A percentile compares a stretch with the other conserved stretches of the same genome.
These are phyloP conservation scores for Coturnix japonica DNA, from an alignment of 2,113 vertebrate genomes.

Conservation along the genomic window DNA sequence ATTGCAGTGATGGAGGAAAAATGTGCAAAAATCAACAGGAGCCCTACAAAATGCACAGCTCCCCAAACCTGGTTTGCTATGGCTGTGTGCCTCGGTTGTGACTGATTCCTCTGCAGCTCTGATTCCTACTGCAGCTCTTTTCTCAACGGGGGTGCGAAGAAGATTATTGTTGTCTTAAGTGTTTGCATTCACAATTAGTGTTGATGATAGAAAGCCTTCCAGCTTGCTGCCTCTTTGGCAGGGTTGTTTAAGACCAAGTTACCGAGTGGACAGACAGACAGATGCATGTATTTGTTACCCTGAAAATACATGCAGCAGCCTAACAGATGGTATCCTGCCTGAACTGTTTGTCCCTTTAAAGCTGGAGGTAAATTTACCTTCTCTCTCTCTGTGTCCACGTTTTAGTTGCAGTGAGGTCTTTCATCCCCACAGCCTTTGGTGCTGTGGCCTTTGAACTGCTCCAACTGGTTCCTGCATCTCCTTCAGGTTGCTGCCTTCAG, in stretches of 20 bases:
- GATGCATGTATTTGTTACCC: fast-evolving
- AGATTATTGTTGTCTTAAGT: fast-evolving
- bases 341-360: neutral
- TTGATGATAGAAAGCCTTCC: neutral
- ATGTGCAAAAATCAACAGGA: neutral
- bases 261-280: neutral
- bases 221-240: neutral
- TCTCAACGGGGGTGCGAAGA: fast-evolving
- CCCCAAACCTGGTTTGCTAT: neutral
- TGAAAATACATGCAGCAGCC: neutral
- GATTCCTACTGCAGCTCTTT: neutral
- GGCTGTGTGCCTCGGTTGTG: neutral
- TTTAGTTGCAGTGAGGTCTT: neutral
- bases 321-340: neutral
- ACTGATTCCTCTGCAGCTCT: neutral
- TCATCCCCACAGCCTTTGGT: neutral
- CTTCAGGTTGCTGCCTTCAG: neutral
- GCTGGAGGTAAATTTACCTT: neutral
- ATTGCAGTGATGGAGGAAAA: neutral
- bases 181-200: neutral
- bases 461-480: neutral
- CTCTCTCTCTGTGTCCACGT: neutral
- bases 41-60: neutral
- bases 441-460: neutral
- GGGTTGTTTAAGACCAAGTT: neutral